phyloP scores from a whole-genome alignment of 2,113 vertebrate genomes.

The Actenoides hombroni region DNA sequence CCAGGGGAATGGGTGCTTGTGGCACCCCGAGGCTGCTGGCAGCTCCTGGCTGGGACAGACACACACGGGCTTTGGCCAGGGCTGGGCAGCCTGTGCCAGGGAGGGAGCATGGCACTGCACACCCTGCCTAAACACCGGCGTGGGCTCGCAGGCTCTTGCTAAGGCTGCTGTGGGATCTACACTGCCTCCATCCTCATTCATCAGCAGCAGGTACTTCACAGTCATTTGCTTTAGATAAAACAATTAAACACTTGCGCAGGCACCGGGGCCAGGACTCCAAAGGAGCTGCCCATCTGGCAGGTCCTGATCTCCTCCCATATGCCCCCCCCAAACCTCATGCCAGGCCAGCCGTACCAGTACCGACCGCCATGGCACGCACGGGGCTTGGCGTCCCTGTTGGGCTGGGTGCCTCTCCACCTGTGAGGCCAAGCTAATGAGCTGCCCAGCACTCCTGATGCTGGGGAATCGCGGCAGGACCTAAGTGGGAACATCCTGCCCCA shows the following conservation, averaged over 20 bases:
- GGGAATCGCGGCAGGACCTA: not conserved
- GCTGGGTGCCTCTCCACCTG: not conserved
- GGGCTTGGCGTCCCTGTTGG: not conserved
- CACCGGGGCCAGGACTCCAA: not conserved
- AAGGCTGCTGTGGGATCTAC: not conserved
- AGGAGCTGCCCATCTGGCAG: not conserved
- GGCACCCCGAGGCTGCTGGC: not conserved
- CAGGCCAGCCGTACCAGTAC: not conserved
- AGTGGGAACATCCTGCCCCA: not conserved
- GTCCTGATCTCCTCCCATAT: not conserved
- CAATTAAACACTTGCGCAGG: not conserved
- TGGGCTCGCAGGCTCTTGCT: not conserved
- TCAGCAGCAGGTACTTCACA: not conserved
- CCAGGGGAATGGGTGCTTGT: not conserved
- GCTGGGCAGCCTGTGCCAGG: not conserved
- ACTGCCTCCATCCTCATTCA: not conserved
- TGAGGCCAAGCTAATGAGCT: not conserved
- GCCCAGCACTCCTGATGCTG: fast-evolving
- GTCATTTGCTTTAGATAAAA: not conserved
- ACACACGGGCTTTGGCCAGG: fast-evolving
- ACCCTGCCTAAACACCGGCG: fast-evolving
- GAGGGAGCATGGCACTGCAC: not conserved
- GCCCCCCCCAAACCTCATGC: not conserved
- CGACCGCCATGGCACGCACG: fast-evolving
- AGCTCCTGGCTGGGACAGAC: not conserved